Percentiles rank a stretch among this genome's conserved stretches.
phyloP scores from a whole-genome alignment of 1,140 invertebrate genomes.

The Drosophila kanapiae region DNA sequence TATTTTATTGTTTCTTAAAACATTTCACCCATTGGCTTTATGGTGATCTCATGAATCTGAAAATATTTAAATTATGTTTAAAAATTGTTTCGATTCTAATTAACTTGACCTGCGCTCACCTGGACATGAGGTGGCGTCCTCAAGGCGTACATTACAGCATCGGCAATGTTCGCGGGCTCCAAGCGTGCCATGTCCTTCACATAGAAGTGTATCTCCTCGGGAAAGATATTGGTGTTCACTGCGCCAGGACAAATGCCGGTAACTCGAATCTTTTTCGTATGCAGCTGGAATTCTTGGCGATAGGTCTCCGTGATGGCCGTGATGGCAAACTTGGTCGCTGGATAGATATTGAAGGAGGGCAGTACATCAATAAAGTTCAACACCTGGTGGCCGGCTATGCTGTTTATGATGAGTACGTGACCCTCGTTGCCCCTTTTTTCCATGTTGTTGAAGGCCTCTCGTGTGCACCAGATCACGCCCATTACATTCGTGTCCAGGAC shows the following conservation, averaged over 20 bases:
- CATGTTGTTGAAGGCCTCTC: constrained; percentile 90
- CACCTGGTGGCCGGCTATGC: constrained; percentile 82
- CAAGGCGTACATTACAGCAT: constrained; percentile 87
- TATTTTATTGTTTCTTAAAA: constrained; percentile 50
- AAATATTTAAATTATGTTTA: constrained; percentile 19
- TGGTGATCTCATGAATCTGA: constrained; percentile 85
- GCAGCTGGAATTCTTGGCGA: constrained; percentile 87
- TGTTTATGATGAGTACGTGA: constrained; percentile 87
- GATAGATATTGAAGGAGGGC: constrained; percentile 86
- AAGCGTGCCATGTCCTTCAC: constrained; percentile 72
- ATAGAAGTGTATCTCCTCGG: constrained; percentile 71
- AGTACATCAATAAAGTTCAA: constrained; percentile 81
- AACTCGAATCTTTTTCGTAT: constrained; percentile 87
- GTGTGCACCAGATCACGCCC: constrained; percentile 89
- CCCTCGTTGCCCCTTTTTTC: constrained; percentile 88
- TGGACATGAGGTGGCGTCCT: constrained; percentile 88
- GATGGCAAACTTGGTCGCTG: constrained; percentile 88
- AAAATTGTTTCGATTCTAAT: neutral
- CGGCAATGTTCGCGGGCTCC: constrained; percentile 86
- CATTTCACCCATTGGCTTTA: constrained; percentile 85
- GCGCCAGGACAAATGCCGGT: constrained; percentile 88
- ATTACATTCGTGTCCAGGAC: constrained; percentile 90
- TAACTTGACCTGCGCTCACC: constrained; percentile 39
- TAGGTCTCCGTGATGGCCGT: constrained; percentile 88
- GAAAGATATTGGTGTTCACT: constrained; percentile 87